phyloP scores from a whole-genome alignment of 2,888 invertebrate species.

The Eumerus sabulonum region DNA sequence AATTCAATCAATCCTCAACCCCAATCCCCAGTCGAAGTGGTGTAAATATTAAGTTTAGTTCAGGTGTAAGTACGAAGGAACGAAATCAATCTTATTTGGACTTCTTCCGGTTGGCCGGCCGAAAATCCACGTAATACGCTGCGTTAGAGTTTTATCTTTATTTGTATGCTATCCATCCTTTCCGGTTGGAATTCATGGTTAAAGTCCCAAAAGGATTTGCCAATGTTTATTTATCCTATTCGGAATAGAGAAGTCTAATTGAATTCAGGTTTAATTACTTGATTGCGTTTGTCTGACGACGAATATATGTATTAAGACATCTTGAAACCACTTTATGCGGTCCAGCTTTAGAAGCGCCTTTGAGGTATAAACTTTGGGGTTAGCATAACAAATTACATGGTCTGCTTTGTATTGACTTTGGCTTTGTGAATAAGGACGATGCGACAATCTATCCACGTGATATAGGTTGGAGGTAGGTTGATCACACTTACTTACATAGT shows the following conservation, averaged over 20 bases:
- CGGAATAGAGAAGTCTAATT: conserved; percentile 35
- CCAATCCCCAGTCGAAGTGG: background rate
- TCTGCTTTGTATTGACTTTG: too few relatives aligned
- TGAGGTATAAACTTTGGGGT: too few relatives aligned
- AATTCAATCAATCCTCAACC: conserved; percentile 44
- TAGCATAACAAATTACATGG: too few relatives aligned
- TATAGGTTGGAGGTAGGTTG: too few relatives aligned
- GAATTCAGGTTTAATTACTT: conserved; percentile 54
- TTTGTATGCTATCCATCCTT: conserved; percentile 11
- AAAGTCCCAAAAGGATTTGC: conserved; percentile 30
- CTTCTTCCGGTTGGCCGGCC: conserved; percentile 1
- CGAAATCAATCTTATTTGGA: conserved; percentile 35
- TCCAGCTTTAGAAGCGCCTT: too few relatives aligned
- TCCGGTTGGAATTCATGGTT: conserved; percentile 20
- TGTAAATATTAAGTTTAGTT: conserved; percentile 7
- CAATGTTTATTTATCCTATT: conserved; percentile 55
- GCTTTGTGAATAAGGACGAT: too few relatives aligned
- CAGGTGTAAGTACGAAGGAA: conserved; percentile 40
- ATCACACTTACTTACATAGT: too few relatives aligned
- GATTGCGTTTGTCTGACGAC: conserved; percentile 39
- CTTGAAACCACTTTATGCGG: too few relatives aligned
- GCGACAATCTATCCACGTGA: too few relatives aligned
- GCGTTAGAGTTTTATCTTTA: conserved; percentile 49
- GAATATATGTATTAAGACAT: too few relatives aligned
- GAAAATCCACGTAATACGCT: conserved; percentile 36